Conservation (phyloP, 2,113 vertebrate species). For the Hylia prasina region DNA sequence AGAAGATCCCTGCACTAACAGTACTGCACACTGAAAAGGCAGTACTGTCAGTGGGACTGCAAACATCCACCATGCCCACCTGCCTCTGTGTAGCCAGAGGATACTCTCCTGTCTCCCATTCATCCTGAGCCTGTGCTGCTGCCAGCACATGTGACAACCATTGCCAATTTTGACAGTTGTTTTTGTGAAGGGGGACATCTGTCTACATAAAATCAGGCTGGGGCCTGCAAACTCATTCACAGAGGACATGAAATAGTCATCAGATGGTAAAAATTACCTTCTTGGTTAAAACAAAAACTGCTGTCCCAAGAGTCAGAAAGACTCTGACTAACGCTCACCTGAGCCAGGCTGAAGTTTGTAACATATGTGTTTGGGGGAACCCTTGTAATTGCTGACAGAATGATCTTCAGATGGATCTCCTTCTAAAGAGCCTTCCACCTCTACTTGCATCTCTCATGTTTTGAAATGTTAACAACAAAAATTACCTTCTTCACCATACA, state of each 20-base stretch:
- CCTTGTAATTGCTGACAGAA: not conserved
- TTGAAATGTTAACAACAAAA: not conserved
- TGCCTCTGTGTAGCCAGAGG: not conserved
- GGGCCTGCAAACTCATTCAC: constrained; percentile 14
- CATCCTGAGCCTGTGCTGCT: not conserved
- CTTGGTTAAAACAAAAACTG: constrained; percentile 23
- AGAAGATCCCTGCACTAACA: not conserved
- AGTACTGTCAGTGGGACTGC: not conserved
- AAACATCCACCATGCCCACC: not conserved
- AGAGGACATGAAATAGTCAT: constrained; percentile 30
- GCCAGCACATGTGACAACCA: not conserved
- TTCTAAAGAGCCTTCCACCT: not conserved
- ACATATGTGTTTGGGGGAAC: not conserved
- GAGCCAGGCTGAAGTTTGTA: not conserved
- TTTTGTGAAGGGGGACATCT: constrained; percentile 53
- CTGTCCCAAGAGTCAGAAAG: not conserved
- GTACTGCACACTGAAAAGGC: not conserved
- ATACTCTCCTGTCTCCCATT: not conserved
- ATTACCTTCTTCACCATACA: not conserved
- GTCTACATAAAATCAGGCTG: constrained; percentile 33
- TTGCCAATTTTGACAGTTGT: constrained; percentile 48
- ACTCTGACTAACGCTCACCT: not conserved
- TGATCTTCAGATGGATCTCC: not conserved
- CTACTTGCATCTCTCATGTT: not conserved
- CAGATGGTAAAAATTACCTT: constrained; percentile 42